Conservation (phyloP, 2,113 vertebrate genomes). For the Hymenochirus boettgeri region DNA sequence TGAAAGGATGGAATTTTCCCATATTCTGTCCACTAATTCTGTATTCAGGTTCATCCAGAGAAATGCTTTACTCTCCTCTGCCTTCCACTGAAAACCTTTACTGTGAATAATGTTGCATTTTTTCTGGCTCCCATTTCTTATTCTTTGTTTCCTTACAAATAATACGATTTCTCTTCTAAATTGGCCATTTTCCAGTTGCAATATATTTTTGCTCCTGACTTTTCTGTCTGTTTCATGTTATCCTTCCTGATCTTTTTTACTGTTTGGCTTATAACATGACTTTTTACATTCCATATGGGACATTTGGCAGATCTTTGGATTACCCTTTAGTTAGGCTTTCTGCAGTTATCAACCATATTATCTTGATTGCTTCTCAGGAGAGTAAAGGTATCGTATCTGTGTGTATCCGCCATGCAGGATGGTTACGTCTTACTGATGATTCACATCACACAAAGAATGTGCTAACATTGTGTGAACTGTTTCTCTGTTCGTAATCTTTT, state of each 20-base stretch:
- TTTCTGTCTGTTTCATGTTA: background rate
- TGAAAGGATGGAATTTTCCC: background rate
- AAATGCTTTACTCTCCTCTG: too few relatives aligned
- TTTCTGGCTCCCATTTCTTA: background rate
- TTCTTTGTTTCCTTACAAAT: background rate
- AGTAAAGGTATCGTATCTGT: slow-evolving; percentile 12
- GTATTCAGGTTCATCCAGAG: too few relatives aligned
- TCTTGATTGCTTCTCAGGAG: background rate
- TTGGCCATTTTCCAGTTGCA: background rate
- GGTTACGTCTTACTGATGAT: too few relatives aligned
- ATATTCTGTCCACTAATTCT: background rate
- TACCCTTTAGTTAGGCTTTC: background rate
- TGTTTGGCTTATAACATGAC: background rate
- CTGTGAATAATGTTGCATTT: too few relatives aligned
- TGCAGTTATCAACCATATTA: background rate
- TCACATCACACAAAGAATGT: too few relatives aligned
- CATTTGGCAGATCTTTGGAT: background rate
- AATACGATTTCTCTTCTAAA: background rate
- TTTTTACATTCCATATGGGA: background rate
- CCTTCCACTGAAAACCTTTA: too few relatives aligned
- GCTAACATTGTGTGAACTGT: too few relatives aligned
- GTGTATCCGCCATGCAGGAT: background rate
- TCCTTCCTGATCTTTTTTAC: background rate
- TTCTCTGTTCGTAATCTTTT: too few relatives aligned
- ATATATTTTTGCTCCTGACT: background rate